These are phyloP conservation scores for Micromesistius poutassou DNA, from an alignment of 2,797 vertebrate species.

Conservation along the genomic window DNA sequence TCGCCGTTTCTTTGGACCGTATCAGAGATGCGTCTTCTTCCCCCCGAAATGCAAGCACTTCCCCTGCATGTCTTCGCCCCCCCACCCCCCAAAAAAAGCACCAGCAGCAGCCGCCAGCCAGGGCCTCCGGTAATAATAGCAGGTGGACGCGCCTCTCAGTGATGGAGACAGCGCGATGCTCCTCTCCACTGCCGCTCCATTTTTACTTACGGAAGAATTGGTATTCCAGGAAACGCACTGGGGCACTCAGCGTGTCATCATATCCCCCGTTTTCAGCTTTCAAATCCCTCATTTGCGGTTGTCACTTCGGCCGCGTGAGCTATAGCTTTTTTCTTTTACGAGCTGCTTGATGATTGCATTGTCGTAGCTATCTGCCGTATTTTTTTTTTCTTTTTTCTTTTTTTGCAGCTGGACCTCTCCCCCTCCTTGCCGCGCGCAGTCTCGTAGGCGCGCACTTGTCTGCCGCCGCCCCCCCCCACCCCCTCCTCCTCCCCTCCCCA, in stretches of 20 bases:
- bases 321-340: slow-evolving; percentile 59
- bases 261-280: slow-evolving; percentile 51
- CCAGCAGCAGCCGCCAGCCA: slow-evolving; percentile 11
- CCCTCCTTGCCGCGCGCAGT: slow-evolving; percentile 67
- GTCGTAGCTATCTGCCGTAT: slow-evolving; percentile 47
- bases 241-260: slow-evolving; percentile 59
- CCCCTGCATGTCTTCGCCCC: slow-evolving; percentile 72
- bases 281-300: slow-evolving; percentile 21
- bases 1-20: slow-evolving; percentile 58
- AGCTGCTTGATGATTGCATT: slow-evolving; percentile 74
- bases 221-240: slow-evolving; percentile 69
- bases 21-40: slow-evolving; percentile 71
- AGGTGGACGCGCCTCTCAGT: slow-evolving; percentile 86
- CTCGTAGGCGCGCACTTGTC: slow-evolving; percentile 68
- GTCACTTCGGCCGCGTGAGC: not conserved
- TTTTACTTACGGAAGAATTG: slow-evolving; percentile 65
- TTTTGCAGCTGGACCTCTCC: slow-evolving; percentile 73
- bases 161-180: slow-evolving; percentile 77
- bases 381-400: slow-evolving; percentile 46
- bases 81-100: slow-evolving; percentile 6
- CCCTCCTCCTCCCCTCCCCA: not conserved
- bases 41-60: slow-evolving; percentile 73
- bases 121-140: slow-evolving; percentile 68
- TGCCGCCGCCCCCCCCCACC: slow-evolving; percentile 41
- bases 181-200: slow-evolving; percentile 75